These are phyloP conservation scores for Propsilocerus akamusi DNA, from an alignment of 1,140 invertebrate species.

Conservation along the genomic window DNA sequence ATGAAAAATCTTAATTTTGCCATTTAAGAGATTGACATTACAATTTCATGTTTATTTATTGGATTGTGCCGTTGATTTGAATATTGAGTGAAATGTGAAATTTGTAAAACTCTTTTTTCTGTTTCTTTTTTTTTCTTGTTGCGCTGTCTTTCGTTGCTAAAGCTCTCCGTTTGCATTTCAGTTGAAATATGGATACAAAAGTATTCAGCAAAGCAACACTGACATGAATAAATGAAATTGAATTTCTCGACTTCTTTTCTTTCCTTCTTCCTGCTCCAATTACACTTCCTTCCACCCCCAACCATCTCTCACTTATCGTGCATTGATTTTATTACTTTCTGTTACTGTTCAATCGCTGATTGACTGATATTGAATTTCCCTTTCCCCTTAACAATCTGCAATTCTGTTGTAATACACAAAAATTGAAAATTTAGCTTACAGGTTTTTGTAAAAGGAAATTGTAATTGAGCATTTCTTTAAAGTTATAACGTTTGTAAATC, in stretches of 20 bases:
- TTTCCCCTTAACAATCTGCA: not conserved
- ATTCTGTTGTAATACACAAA: not conserved
- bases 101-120: not conserved
- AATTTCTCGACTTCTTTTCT: no score
- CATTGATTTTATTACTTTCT: constrained; percentile 4
- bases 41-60: not conserved
- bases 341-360: no score
- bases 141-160: not conserved
- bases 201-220: no score
- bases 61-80: not conserved
- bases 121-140: not conserved
- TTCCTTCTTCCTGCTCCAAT: not conserved
- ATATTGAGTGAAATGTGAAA: no score
- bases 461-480: not conserved
- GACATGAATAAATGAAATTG: constrained; percentile 4
- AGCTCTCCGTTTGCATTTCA: not conserved
- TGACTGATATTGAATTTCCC: not conserved
- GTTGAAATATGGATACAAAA: not conserved
- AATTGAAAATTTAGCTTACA: not conserved
- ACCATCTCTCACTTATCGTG: no score
- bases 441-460: not conserved
- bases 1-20: constrained; percentile 1
- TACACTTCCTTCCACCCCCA: not conserved
- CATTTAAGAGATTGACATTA: not conserved
- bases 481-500: not conserved